Base-by-base conservation (phyloP, 2,797 vertebrate species). In the Spea hammondii region DNA sequence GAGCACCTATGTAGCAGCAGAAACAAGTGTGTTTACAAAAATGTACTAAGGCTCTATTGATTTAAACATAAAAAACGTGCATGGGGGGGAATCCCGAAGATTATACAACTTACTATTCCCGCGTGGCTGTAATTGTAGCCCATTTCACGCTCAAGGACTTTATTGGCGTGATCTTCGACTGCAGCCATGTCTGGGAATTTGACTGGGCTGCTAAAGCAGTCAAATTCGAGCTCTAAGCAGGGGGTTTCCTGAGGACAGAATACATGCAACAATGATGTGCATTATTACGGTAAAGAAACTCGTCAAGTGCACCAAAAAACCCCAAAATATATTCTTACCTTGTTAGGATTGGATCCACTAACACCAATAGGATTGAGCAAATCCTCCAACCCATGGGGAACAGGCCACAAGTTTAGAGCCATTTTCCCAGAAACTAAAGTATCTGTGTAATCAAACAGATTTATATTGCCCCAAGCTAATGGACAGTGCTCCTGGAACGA, bases 401-500 rank as follows among this genome's bases (percentile, higher is more conserved):
- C 97, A 64, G 97, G 94, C 96, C 97, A 99, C 83, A 99, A 93
- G 90, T 98, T 99, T 86, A 98, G 91, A 86, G 97, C 97, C 95
- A 99, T 96, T 90, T 99, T 99, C 85, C 95, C 96, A 82, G 96
- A 95, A 75, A 99, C 97, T 67, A 99, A 89, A 71, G 94, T 98
- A 88, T 98, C 95, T 64, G 95, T 98, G 84, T 99, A 99, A 91
- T 99, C 97, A 87, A 99, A 99, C 87, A 98, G 89, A 87, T 99
- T 99, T 88, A 98, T 91, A 79, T 99, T 99, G 80, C 97, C 97
- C 96, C 96, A 99, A 70, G 96, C 96, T 84, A 99, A 89, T 3
- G 97, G 97, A 86, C 97, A 99, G 84, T 98, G 97, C 84, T 99
- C 97, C 97, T 99, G 88, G 64, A 87, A 85, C 87, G 78, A 87